Base-by-base conservation (phyloP, 2,888 invertebrate species). In the Nymphalis c-album region DNA sequence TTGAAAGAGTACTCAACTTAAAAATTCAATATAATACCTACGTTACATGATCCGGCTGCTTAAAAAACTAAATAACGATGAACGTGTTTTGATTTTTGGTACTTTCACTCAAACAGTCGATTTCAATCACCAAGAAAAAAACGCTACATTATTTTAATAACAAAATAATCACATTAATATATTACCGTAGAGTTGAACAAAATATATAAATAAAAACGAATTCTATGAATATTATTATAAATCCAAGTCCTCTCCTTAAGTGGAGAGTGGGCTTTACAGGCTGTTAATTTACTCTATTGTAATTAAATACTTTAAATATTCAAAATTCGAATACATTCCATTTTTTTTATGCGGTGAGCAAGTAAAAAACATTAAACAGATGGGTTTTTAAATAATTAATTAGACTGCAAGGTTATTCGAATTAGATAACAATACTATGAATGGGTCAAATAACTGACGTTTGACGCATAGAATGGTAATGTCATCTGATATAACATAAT, bases 401-500 rank as follows among this genome's bases (percentile, higher is more conserved):
- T 13, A 40, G 40, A 40, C 18, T 40, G 31, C 40, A 35, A 26
- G 13, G 16, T 16, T 10, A 57, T n/a, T 31, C 2, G 26, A 55
- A 57, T 45, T 18, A 62, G 31, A 63, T 35, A 62, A 53, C 61
- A 58, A 61, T 40, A 61, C 48, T 20, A 50, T 51, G 40, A 45
- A 26, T 46, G 77, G 76, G 72, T 72, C 73, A 70, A 79, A 81
- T 78, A 75, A 73, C 75, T 79, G 76, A 75, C 80, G 78, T 86
- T 79, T 86, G 82, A 84, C 85, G 79, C 68, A 74, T 64, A 70
- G 64, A 68, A 68, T 70, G 70, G 69, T 76, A 74, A 75, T 77
- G 85, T 79, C 81, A 86, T 75, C 74, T 76, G 82, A 86, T 73
- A 76, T 69, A 65, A 63, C 75, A 57, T 78, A 71, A 68, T 58